phyloP scores from a whole-genome alignment of 2,888 invertebrate species.

The Drosophila neonasuta region DNA sequence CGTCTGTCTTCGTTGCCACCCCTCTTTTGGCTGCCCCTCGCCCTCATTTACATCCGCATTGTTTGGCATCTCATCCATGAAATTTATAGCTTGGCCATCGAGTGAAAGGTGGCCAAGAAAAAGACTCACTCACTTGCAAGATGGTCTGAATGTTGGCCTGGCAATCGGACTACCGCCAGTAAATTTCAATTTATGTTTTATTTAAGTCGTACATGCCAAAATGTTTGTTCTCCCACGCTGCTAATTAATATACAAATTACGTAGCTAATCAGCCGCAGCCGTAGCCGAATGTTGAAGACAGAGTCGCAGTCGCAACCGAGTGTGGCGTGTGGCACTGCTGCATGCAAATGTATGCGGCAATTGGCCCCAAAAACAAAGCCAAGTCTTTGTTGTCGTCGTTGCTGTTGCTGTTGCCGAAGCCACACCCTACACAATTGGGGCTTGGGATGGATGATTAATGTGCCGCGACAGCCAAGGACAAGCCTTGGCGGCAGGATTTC shows the following conservation, averaged over 20 bases:
- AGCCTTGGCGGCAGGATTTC: constrained; percentile 56
- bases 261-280: constrained; percentile 52
- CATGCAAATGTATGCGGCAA: constrained; percentile 51
- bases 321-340: constrained; percentile 45
- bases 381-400: neutral
- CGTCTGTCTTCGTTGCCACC: neutral
- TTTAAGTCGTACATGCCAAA: constrained; percentile 37
- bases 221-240: constrained; percentile 56
- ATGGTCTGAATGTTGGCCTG: neutral
- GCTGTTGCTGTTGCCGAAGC: constrained; percentile 5
- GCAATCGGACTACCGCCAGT: constrained; percentile 1
- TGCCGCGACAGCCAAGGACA: constrained; percentile 73
- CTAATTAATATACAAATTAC: constrained; percentile 70
- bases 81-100: constrained; percentile 53
- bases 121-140: constrained; percentile 5
- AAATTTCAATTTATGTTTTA: constrained; percentile 57
- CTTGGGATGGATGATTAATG: constrained; percentile 68
- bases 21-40: neutral
- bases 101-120: constrained; percentile 61
- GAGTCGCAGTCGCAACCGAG: neutral
- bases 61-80: constrained; percentile 60
- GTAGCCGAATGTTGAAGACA: neutral
- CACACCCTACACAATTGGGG: constrained; percentile 51
- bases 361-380: constrained; percentile 52
- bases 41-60: constrained; percentile 76